A percentile compares a stretch with the other conserved stretches of the same genome.
Evolutionary conservation across 35 echinoderm and acorn worm species (phyloP).

Genomic region (Holothuria glaberrima): DNA sequence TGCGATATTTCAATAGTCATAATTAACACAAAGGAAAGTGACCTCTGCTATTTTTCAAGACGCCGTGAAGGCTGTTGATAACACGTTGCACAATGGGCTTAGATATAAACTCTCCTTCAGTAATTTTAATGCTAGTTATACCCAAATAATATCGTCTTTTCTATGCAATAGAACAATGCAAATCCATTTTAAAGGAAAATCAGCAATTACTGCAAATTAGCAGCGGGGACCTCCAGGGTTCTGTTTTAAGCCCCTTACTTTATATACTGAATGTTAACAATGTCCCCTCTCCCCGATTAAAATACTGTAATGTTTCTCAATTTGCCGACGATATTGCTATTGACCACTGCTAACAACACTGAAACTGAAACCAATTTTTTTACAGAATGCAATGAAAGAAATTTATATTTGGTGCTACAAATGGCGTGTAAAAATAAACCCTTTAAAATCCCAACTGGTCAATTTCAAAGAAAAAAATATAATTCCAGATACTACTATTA

Average conservation of each 20-base stretch:
- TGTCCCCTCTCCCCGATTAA: not conserved
- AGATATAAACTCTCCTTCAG: too few relatives aligned
- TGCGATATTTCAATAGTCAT: constrained; percentile 23
- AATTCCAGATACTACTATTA: not conserved
- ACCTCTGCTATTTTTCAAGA: constrained; percentile 3
- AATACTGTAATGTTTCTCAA: not conserved
- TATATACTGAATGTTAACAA: not conserved
- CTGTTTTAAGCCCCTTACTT: constrained; percentile 3
- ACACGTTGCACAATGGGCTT: constrained; percentile 36
- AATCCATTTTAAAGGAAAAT: not conserved
- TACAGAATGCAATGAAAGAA: not conserved
- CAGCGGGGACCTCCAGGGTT: constrained; percentile 26
- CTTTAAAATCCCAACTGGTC: not conserved
- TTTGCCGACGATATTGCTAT: constrained; percentile 16
- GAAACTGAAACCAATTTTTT: not conserved
- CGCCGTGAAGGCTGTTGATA: constrained; percentile 15
- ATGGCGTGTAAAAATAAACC: constrained; percentile 7
- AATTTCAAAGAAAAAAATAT: not conserved
- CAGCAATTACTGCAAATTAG: not conserved
- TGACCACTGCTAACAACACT: not conserved
- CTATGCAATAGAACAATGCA: not conserved
- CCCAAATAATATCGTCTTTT: not conserved
- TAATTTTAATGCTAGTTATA: not conserved
- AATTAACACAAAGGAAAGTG: not conserved
- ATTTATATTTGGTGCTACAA: not conserved